Evolutionary conservation across 2,113 vertebrate genomes (phyloP).

Genomic region (Pipra filicauda): DNA sequence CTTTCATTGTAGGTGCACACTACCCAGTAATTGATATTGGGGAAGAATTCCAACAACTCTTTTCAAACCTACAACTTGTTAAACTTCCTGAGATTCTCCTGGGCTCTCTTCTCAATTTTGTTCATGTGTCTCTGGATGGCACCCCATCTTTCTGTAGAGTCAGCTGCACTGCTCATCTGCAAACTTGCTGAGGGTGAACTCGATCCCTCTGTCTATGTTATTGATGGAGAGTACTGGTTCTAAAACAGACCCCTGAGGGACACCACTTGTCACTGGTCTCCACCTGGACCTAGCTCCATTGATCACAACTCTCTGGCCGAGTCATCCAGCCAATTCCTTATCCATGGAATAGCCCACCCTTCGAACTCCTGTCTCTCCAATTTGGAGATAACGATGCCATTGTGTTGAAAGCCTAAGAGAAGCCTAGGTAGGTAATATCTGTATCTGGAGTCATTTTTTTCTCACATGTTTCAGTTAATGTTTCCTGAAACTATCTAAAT

Average conservation of each 20-base stretch:
- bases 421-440: background rate
- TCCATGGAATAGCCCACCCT: background rate
- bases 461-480: background rate
- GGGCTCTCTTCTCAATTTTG: background rate
- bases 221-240: background rate
- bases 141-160: background rate
- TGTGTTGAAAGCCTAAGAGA: background rate
- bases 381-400: background rate
- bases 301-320: background rate
- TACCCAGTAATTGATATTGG: too few species aligned
- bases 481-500: background rate
- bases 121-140: background rate
- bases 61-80: too few species aligned
- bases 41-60: too few species aligned
- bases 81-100: background rate
- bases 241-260: background rate
- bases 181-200: background rate
- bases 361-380: background rate
- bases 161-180: background rate
- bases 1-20: too few species aligned
- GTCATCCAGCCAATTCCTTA: background rate
- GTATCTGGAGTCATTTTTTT: background rate
- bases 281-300: too few species aligned
- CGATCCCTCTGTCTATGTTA: rapidly evolving
- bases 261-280: too few species aligned